phyloP scores from a whole-genome alignment of 92 coral and sea anemone species.

The Blastomussa wellsi region DNA sequence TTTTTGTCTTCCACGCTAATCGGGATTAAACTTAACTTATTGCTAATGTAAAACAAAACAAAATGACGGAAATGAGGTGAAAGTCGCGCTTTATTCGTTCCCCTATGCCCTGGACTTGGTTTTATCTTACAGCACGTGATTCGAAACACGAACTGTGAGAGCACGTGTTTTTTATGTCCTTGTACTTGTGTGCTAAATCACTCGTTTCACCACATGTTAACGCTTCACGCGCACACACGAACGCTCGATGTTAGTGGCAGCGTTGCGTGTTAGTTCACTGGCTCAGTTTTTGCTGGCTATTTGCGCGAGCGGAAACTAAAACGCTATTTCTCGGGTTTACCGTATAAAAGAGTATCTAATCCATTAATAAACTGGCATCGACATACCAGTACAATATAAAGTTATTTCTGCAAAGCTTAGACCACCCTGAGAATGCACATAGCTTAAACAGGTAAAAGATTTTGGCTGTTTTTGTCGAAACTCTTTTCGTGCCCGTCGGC shows the following conservation, averaged over 20 bases:
- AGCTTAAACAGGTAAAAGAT: background rate
- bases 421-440: slow-evolving; percentile 4
- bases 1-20: background rate
- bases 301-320: background rate
- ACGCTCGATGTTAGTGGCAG: background rate
- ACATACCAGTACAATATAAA: background rate
- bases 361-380: slow-evolving; percentile 6
- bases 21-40: background rate
- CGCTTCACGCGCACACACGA: background rate
- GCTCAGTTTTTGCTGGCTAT: background rate
- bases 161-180: background rate
- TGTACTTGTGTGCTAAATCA: background rate
- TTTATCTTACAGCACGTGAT: background rate
- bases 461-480: background rate
- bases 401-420: background rate
- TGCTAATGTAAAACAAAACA: background rate
- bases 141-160: background rate
- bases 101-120: background rate
- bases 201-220: background rate
- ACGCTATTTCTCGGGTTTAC: background rate
- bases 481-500: slow-evolving; percentile 14
- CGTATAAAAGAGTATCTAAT: background rate
- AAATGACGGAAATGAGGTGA: background rate
- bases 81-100: background rate
- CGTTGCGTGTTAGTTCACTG: background rate